Conservation (phyloP, 2,113 vertebrate species). For the Procavia capensis region DNA sequence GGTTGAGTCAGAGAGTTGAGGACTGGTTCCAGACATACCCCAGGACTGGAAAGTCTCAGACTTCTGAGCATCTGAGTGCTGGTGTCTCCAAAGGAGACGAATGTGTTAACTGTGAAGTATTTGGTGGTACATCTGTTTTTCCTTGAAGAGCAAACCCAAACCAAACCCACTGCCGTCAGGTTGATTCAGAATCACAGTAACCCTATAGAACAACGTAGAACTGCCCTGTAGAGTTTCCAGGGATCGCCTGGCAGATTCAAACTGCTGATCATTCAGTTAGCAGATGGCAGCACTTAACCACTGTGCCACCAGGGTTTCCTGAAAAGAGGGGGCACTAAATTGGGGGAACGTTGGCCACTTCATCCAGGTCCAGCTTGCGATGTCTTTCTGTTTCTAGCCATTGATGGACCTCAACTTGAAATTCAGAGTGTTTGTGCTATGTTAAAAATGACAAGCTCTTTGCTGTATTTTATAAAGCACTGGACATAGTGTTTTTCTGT, state of each 20-base stretch:
- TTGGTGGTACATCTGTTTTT: neutral
- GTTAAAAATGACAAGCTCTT: neutral
- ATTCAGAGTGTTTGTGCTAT: neutral
- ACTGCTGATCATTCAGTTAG: too few species aligned
- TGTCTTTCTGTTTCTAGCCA: conserved; percentile 11
- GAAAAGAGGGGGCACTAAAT: neutral
- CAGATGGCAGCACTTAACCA: too few species aligned
- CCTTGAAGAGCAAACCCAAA: too few species aligned
- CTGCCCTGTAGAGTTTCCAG: too few species aligned
- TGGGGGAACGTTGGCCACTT: neutral
- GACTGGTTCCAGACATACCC: neutral
- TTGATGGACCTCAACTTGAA: neutral
- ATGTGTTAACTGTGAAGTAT: neutral
- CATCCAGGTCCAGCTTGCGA: neutral
- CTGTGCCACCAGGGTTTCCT: too few species aligned
- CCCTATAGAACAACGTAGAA: too few species aligned
- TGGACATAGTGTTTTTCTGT: neutral
- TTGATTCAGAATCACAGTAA: too few species aligned
- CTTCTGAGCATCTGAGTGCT: neutral
- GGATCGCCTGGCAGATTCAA: too few species aligned
- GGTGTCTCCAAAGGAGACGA: neutral
- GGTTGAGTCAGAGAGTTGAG: neutral
- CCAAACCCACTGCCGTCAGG: too few species aligned
- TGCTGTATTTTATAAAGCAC: neutral
- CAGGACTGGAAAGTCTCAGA: neutral